Evolutionary conservation across 2,113 vertebrate species (phyloP).

Genomic region (Xyliphius kryptos): DNA sequence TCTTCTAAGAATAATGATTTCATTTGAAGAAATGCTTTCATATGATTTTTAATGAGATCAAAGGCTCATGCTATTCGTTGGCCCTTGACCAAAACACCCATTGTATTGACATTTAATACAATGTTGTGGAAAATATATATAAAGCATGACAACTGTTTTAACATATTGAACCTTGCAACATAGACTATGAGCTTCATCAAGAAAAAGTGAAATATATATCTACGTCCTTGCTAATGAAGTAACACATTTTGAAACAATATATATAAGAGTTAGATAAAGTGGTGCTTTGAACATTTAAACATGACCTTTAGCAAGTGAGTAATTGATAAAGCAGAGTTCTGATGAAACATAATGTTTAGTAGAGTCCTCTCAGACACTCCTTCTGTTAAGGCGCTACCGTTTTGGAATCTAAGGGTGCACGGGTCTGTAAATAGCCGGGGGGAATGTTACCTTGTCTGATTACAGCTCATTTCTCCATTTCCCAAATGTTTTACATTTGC

Average conservation of each 20-base stretch:
- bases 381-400: constrained; percentile 47
- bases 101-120: too few relatives aligned
- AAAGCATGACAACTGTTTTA: too few relatives aligned
- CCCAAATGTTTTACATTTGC: constrained; percentile 62
- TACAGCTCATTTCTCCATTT: constrained; percentile 60
- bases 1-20: constrained; percentile 55
- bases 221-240: too few relatives aligned
- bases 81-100: constrained; percentile 40
- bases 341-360: constrained; percentile 20
- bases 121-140: too few relatives aligned
- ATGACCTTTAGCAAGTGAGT: constrained; percentile 31
- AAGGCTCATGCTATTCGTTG: constrained; percentile 40
- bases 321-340: constrained; percentile 15
- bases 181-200: background rate
- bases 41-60: constrained; percentile 55
- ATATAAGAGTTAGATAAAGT: constrained; percentile 3
- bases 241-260: constrained; percentile 11
- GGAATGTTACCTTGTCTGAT: constrained; percentile 58
- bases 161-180: background rate
- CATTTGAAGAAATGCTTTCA: constrained; percentile 50
- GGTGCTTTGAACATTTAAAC: constrained; percentile 1
- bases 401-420: constrained; percentile 57
- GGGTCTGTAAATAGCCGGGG: constrained; percentile 63
- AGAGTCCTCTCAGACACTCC: constrained; percentile 11
- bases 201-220: too few relatives aligned